Evolutionary conservation across 1,140 invertebrate genomes (phyloP).

Genomic region (Drosophila subobscura): DNA sequence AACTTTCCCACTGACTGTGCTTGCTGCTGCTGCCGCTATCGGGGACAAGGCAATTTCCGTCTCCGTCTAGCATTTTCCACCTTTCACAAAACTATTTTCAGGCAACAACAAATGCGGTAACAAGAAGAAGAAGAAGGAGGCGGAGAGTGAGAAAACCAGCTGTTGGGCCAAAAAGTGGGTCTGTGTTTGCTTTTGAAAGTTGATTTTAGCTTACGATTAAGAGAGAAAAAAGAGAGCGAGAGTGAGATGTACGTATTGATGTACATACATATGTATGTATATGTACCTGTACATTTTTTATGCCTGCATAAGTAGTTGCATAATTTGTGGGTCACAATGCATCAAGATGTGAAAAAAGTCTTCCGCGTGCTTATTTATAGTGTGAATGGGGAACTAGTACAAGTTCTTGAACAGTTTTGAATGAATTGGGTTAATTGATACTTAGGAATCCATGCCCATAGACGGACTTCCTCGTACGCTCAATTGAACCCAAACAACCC

Average conservation of each 20-base stretch:
- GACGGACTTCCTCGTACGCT: too few species aligned
- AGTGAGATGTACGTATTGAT: too few species aligned
- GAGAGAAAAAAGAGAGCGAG: not conserved
- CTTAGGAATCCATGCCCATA: too few species aligned
- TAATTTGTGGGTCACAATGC: constrained; percentile 46
- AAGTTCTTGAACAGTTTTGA: not conserved
- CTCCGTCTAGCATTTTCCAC: constrained; percentile 55
- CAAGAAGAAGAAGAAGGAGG: not conserved
- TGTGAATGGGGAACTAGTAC: not conserved
- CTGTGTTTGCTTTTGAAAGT: constrained; percentile 53
- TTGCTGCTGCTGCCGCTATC: constrained; percentile 44
- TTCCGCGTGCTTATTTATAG: constrained; percentile 26
- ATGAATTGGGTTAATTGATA: not conserved
- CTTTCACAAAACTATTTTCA: constrained; percentile 22
- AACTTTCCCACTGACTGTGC: constrained; percentile 40
- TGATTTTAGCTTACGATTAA: constrained; percentile 37
- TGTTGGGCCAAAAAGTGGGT: constrained; percentile 24
- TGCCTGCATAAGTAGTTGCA: constrained; percentile 42
- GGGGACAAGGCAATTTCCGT: constrained; percentile 78
- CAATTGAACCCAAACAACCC: not conserved
- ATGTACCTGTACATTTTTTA: not conserved
- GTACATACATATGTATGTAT: too few species aligned
- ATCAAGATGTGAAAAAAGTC: constrained; percentile 4
- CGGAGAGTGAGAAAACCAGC: constrained; percentile 30
- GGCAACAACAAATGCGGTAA: constrained; percentile 24